These are phyloP conservation scores for Torymus aiolomorphi DNA, from an alignment of 2,888 invertebrate species.

Conservation along the genomic window DNA sequence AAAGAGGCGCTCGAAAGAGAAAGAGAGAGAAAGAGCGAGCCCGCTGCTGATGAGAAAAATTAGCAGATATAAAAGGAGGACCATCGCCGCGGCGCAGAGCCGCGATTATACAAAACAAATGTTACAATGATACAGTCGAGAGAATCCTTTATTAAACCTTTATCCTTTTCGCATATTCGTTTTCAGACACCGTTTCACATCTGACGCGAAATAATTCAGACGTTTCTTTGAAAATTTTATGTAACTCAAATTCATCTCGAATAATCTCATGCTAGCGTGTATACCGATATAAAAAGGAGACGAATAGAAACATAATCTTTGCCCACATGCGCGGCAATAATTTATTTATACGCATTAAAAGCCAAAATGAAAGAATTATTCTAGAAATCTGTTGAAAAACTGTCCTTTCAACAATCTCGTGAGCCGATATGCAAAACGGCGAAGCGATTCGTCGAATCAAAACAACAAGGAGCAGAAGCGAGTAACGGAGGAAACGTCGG, in stretches of 20 bases:
- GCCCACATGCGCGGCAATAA: no score
- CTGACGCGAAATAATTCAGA: slow-evolving; percentile 42
- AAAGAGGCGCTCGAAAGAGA: slow-evolving; percentile 42
- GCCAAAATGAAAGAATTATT: no score
- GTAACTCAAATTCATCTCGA: slow-evolving; percentile 40
- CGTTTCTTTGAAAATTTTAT: slow-evolving; percentile 50
- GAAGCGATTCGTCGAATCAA: not conserved
- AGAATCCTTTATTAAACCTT: slow-evolving; percentile 49
- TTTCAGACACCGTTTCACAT: slow-evolving; percentile 10
- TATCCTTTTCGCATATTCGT: slow-evolving; percentile 34
- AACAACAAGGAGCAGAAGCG: not conserved
- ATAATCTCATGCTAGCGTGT: slow-evolving; percentile 9
- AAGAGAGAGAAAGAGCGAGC: slow-evolving; percentile 48
- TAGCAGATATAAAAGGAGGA: slow-evolving; percentile 69
- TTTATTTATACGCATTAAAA: no score
- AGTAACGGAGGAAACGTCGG: no score
- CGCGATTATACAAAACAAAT: slow-evolving; percentile 69
- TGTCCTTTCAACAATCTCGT: no score
- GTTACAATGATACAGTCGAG: slow-evolving; percentile 61
- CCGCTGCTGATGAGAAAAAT: slow-evolving; percentile 69
- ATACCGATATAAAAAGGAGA: no score
- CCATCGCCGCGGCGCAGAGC: slow-evolving; percentile 50
- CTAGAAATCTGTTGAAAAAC: not conserved
- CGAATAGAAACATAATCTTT: not conserved
- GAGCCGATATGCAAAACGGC: no score